Conservation (phyloP, 2,888 invertebrate species). For the Cataglyphis albicans region DNA sequence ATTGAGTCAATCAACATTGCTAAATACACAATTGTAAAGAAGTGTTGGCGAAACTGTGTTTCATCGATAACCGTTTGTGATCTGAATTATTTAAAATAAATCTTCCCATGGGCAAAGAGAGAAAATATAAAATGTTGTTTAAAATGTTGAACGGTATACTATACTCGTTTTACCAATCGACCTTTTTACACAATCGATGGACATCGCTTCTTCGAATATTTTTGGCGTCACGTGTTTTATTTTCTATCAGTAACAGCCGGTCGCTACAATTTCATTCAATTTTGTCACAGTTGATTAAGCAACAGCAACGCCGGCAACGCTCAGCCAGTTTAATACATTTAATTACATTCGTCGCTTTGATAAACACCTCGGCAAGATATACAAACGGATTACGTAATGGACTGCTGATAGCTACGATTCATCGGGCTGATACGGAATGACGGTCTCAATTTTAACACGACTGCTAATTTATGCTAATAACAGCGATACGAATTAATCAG, state of each 20-base stretch:
- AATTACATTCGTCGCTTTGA: constrained; percentile 66
- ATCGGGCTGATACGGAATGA: constrained; percentile 9
- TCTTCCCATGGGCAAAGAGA: not conserved
- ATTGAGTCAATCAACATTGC: constrained; percentile 51
- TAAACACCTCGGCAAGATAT: constrained; percentile 66
- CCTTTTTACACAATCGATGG: constrained; percentile 33
- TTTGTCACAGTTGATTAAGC: constrained; percentile 63
- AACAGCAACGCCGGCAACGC: constrained; percentile 50
- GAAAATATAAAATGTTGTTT: constrained; percentile 33
- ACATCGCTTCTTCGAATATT: constrained; percentile 53
- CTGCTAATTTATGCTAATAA: constrained; percentile 63
- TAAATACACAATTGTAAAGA: constrained; percentile 49
- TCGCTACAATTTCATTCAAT: constrained; percentile 61
- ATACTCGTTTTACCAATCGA: constrained; percentile 22
- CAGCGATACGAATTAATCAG: constrained; percentile 40
- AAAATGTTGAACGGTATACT: constrained; percentile 52
- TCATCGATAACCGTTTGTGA: constrained; percentile 33
- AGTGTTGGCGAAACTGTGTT: constrained; percentile 10
- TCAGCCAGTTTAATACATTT: constrained; percentile 67
- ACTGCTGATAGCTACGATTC: constrained; percentile 64
- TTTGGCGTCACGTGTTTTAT: constrained; percentile 38
- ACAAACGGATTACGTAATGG: constrained; percentile 69
- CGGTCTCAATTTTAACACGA: constrained; percentile 59
- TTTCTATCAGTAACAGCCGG: constrained; percentile 25
- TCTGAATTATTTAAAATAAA: constrained; percentile 49